Base-by-base conservation (phyloP, 2,888 invertebrate genomes). In the Drosophila cracens region DNA sequence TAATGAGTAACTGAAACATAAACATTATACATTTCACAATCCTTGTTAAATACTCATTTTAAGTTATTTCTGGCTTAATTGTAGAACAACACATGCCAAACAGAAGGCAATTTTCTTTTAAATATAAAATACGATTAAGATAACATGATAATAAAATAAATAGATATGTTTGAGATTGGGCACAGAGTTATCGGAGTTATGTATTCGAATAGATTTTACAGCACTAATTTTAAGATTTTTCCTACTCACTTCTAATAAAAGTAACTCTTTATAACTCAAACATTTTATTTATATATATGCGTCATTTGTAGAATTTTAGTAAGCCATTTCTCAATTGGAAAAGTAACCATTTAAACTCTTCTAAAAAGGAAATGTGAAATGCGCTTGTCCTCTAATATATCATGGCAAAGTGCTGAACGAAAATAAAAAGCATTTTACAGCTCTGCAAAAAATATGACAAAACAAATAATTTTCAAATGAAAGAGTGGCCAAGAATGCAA, bases 391-490 rank as follows among this genome's bases (percentile, higher is more conserved):
- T 34, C 38, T 5, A 56, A 49, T 59, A 69, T 36, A 58, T 69
- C 68, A 34, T 43, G 36, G 59, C 31, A 59, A 48, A 49, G n/a
- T 40, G 46, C 27, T 33, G 16, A 27, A 4, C 4, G 46, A 8
- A 27, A 54, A 54, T 25, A 6, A 18, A 29, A 38, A 29, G 38
- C 31, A 27, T 33, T n/a, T 29, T 29, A 18, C 11, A 62, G 33
- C 10, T n/a, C 31, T 64, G 75, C 75, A 58, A 66, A 76, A 80
- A 70, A 63, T 33, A 40, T 80, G 72, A 59, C 63, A 72, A 69
- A 80, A 62, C 58, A 67, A 49, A 76, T 75, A 60, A 67, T 60
- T 46, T 46, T 56, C 33, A 49, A 54, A 61, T 40, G 31, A 48
- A 38, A 33, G 61, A 36, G n/a, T 40, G 53, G 16, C 25, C 8